A percentile compares a stretch with the other conserved stretches of the same genome.
Evolutionary conservation across 2,888 invertebrate genomes (phyloP).

Genomic region (Acrobasis suavella): DNA sequence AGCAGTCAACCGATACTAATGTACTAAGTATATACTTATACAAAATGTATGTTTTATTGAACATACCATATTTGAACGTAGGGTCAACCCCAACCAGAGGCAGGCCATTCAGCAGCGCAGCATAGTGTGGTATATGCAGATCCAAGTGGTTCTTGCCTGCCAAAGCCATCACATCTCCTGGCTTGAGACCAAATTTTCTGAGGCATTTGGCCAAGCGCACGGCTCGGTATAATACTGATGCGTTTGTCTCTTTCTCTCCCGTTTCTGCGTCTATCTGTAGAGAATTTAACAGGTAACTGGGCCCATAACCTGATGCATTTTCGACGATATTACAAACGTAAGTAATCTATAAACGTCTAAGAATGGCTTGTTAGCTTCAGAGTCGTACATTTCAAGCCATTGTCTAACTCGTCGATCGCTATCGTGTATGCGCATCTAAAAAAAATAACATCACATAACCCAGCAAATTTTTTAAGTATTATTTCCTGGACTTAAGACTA

Average conservation of each 20-base stretch:
- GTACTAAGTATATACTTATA: too few relatives aligned
- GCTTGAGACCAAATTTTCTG: slow-evolving; percentile 46
- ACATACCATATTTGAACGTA: slow-evolving; percentile 57
- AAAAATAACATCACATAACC: too few relatives aligned
- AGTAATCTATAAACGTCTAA: too few relatives aligned
- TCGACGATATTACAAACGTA: too few relatives aligned
- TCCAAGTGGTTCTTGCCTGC: slow-evolving; percentile 64
- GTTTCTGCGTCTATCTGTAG: slow-evolving; percentile 67
- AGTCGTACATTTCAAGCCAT: too few relatives aligned
- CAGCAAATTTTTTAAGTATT: too few relatives aligned
- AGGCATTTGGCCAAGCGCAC: slow-evolving; percentile 53
- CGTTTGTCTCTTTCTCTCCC: slow-evolving; percentile 55
- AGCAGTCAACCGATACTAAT: neutral
- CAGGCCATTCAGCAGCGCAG: slow-evolving; percentile 58
- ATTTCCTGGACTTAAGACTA: too few relatives aligned
- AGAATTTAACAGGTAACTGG: neutral
- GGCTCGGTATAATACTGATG: slow-evolving; percentile 52
- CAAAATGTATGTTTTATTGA: neutral
- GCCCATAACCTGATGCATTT: too few relatives aligned
- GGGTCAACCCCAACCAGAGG: slow-evolving; percentile 63
- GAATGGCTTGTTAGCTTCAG: too few relatives aligned
- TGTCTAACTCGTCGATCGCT: too few relatives aligned
- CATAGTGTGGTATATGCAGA: slow-evolving; percentile 60
- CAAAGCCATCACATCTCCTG: slow-evolving; percentile 61
- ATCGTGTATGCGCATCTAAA: too few relatives aligned